phyloP scores from a whole-genome alignment of 53 echinoderm and acorn worm species.

The Stichopus horrens region DNA sequence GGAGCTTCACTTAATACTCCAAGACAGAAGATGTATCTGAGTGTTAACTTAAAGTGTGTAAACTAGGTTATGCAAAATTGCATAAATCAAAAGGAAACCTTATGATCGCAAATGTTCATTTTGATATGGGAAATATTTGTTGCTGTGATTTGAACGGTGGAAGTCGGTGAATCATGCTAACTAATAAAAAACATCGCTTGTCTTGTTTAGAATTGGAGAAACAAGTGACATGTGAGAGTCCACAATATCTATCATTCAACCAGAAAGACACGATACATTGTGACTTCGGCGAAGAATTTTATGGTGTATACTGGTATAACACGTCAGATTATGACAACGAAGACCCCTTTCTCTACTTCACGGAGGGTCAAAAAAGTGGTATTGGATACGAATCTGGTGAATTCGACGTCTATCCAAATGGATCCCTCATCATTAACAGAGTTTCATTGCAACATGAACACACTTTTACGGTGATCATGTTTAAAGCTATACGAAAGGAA shows the following conservation, averaged over 20 bases:
- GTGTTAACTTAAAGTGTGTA: too few relatives aligned
- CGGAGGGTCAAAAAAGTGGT: neutral
- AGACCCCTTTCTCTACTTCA: conserved; percentile 2
- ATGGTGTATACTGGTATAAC: conserved; percentile 22
- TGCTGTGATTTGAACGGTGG: too few relatives aligned
- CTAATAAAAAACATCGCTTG: neutral
- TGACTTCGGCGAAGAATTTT: conserved; percentile 8
- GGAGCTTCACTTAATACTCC: too few relatives aligned
- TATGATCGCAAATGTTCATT: too few relatives aligned
- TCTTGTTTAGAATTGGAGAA: neutral
- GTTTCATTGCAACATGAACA: neutral
- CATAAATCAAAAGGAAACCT: too few relatives aligned
- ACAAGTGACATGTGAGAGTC: neutral
- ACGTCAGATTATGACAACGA: neutral
- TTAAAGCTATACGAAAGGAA: neutral
- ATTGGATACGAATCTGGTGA: neutral
- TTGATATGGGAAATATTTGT: too few relatives aligned
- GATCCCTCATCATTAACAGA: conserved; percentile 3
- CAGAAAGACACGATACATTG: neutral
- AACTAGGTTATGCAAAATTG: too few relatives aligned
- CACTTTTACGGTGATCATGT: neutral
- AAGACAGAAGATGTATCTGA: too few relatives aligned
- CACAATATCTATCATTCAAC: neutral
- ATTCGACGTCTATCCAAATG: neutral
- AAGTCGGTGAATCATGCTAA: neutral